A percentile compares a stretch with the other conserved stretches of the same genome.
Evolutionary conservation across 2,797 vertebrate genomes (phyloP).

Genomic region (Sarcoramphus papa): DNA sequence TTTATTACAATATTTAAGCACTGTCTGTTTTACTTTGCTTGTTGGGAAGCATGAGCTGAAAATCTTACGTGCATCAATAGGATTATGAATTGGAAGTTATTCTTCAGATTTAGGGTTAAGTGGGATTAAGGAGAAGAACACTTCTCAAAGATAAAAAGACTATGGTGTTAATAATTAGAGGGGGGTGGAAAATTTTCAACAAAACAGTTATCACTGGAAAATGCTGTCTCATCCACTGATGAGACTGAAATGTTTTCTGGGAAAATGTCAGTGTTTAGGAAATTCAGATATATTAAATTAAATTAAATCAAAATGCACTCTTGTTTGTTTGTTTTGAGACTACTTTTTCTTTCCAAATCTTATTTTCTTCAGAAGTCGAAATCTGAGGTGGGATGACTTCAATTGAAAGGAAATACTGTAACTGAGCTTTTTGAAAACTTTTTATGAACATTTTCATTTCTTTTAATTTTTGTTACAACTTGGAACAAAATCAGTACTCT

Average conservation of each 20-base stretch:
- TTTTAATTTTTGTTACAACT: accelerated
- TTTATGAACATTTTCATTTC: background rate
- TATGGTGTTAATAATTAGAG: background rate
- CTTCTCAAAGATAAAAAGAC: background rate
- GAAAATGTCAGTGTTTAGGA: background rate
- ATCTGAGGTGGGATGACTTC: background rate
- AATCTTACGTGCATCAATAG: background rate
- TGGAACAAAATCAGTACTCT: background rate
- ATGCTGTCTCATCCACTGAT: background rate
- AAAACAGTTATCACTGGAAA: background rate
- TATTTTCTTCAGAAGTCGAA: background rate
- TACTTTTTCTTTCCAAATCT: background rate
- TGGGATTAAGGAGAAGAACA: conserved; percentile 1
- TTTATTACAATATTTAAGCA: conserved; percentile 59
- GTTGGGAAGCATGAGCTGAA: background rate
- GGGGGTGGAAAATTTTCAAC: background rate
- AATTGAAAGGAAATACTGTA: background rate
- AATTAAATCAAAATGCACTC: background rate
- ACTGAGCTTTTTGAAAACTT: background rate
- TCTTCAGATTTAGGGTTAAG: background rate
- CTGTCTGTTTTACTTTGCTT: conserved; percentile 26
- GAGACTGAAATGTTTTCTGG: background rate
- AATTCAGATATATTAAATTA: background rate
- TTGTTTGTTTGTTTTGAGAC: background rate
- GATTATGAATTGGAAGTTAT: background rate